Evolutionary conservation across 2,797 vertebrate genomes (phyloP).

Genomic region (Knipowitschia caucasica): DNA sequence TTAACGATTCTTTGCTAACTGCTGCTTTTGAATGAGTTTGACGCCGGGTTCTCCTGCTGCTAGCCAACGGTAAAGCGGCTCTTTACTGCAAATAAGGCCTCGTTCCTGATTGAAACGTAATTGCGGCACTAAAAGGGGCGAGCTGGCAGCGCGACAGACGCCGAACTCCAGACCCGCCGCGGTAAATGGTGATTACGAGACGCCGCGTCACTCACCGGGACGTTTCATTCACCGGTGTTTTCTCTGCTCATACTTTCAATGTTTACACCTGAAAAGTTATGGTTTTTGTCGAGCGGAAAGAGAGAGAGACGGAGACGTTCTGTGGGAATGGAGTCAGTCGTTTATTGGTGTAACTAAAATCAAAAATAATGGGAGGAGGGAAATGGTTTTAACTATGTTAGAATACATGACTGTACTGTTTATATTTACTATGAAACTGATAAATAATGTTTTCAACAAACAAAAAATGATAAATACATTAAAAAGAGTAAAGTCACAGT

Average conservation of each 20-base stretch:
- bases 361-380: no score
- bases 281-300: background rate
- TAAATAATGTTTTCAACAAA: no score
- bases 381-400: background rate
- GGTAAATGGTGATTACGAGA: conserved; percentile 39
- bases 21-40: conserved; percentile 7
- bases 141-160: conserved; percentile 30
- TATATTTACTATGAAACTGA: no score
- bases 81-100: conserved; percentile 42
- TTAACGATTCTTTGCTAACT: conserved; percentile 4
- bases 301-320: background rate
- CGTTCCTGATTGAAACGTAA: conserved; percentile 58
- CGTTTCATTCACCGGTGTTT: conserved; percentile 23
- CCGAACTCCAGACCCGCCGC: conserved; percentile 20
- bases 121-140: conserved; percentile 39
- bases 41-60: conserved; percentile 35
- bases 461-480: no score
- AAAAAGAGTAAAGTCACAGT: no score
- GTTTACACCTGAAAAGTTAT: background rate
- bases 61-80: conserved; percentile 22
- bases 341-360: no score
- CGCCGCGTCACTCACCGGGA: conserved; percentile 16
- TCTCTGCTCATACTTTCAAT: background rate
- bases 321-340: background rate
- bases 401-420: no score